phyloP scores from a whole-genome alignment of 2,888 invertebrate genomes.

The Nephrocerus scutellatus region DNA sequence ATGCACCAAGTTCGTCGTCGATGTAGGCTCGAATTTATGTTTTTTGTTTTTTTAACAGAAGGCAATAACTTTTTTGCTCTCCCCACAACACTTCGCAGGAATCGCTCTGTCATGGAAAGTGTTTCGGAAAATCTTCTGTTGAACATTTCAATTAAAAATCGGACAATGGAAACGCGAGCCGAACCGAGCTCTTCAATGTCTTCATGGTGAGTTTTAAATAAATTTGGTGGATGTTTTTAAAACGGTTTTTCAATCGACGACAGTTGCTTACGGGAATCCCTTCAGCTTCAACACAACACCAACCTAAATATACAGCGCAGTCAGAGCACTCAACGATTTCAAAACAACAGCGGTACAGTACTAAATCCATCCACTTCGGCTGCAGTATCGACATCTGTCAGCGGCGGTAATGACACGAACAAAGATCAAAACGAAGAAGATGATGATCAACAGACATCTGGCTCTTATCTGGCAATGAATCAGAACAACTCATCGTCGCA shows the following conservation, averaged over 20 bases:
- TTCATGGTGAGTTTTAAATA: slow-evolving; percentile 35
- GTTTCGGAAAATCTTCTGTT: slow-evolving; percentile 46
- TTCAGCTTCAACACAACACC: slow-evolving; percentile 47
- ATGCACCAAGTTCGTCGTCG: slow-evolving; percentile 1
- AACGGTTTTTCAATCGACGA: too few species aligned
- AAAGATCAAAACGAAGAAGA: not conserved
- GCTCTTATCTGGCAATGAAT: not conserved
- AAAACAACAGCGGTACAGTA: slow-evolving; percentile 33
- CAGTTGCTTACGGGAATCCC: slow-evolving; percentile 45
- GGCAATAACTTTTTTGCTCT: too few species aligned
- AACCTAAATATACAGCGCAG: slow-evolving; percentile 48
- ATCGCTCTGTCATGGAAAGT: slow-evolving; percentile 47
- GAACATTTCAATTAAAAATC: slow-evolving; percentile 47
- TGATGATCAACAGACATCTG: not conserved
- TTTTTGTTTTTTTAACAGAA: not conserved
- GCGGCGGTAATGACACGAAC: not conserved
- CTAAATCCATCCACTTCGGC: slow-evolving; percentile 11
- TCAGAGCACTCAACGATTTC: slow-evolving; percentile 47
- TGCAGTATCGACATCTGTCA: slow-evolving; percentile 7
- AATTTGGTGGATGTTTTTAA: too few species aligned
- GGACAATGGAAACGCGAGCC: slow-evolving; percentile 39
- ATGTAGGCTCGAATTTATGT: not conserved
- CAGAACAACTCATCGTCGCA: slow-evolving; percentile 8
- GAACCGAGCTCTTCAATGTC: slow-evolving; percentile 40
- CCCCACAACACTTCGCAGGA: slow-evolving; percentile 30